phyloP scores from a whole-genome alignment of 2,113 vertebrate genomes.

The Mixornis gularis region DNA sequence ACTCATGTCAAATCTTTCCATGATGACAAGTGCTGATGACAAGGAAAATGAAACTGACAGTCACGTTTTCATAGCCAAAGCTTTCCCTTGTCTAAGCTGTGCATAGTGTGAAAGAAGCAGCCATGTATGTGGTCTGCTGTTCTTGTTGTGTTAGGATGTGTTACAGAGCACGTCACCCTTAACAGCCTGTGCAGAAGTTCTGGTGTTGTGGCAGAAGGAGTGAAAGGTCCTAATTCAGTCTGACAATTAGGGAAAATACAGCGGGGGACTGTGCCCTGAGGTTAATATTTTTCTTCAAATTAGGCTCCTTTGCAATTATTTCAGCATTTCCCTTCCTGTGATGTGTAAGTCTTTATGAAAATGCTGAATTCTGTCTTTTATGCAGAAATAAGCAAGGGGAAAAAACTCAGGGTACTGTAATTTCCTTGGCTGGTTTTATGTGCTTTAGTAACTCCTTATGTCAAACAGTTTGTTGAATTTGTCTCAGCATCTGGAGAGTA shows the following conservation, averaged over 20 bases:
- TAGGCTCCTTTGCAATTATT: slow-evolving; percentile 1
- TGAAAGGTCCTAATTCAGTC: not conserved
- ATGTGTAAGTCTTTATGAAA: not conserved
- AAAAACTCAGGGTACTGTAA: not conserved
- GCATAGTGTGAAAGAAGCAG: not conserved
- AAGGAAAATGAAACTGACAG: not conserved
- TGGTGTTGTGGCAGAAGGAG: not conserved
- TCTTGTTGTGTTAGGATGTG: not conserved
- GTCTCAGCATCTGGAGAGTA: not conserved
- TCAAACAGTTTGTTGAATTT: not conserved
- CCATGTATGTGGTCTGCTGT: accelerated
- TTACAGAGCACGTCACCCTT: not conserved
- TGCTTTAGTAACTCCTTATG: not conserved
- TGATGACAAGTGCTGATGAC: not conserved
- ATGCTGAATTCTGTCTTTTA: not conserved
- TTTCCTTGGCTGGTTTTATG: not conserved
- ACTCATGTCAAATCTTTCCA: not conserved
- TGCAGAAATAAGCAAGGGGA: not conserved
- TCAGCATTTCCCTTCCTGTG: not conserved
- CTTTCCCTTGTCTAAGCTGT: not conserved
- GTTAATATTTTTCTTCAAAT: not conserved
- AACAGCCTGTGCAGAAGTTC: not conserved
- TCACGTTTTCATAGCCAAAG: not conserved
- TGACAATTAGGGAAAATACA: not conserved
- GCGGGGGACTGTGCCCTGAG: not conserved